These are phyloP conservation scores for Pseudochaenichthys georgianus DNA, from an alignment of 2,797 vertebrate genomes.

Conservation along the genomic window DNA sequence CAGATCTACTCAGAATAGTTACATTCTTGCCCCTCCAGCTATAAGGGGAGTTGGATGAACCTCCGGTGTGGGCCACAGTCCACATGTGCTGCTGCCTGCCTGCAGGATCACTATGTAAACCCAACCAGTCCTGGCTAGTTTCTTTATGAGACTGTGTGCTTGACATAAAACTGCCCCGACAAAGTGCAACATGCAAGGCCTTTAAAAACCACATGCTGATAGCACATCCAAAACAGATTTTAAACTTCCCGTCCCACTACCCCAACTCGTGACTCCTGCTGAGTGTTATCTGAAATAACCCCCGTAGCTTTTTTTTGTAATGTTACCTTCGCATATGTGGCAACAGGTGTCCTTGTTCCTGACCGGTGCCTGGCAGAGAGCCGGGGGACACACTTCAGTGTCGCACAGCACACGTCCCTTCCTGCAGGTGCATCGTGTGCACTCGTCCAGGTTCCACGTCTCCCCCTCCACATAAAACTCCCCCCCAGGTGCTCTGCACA, in stretches of 20 bases:
- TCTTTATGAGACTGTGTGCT: slow-evolving; percentile 75
- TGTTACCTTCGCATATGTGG: slow-evolving; percentile 84
- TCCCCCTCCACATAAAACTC: slow-evolving; percentile 88
- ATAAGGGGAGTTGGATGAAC: slow-evolving; percentile 31
- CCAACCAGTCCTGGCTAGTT: slow-evolving; percentile 71
- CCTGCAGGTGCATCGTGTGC: slow-evolving; percentile 87
- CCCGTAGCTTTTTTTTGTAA: neutral
- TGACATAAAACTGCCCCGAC: slow-evolving; percentile 74
- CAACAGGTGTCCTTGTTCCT: slow-evolving; percentile 86
- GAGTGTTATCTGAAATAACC: slow-evolving; percentile 11
- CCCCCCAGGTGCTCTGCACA: slow-evolving; percentile 86
- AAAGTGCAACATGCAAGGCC: slow-evolving; percentile 58
- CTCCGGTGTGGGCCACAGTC: slow-evolving; percentile 22
- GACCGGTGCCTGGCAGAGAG: slow-evolving; percentile 83
- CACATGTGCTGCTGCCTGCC: slow-evolving; percentile 67
- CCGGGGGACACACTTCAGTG: slow-evolving; percentile 86
- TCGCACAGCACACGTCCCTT: slow-evolving; percentile 87
- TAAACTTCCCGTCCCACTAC: slow-evolving; percentile 13
- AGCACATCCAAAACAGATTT: slow-evolving; percentile 54
- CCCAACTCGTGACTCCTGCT: neutral
- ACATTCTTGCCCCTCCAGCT: slow-evolving; percentile 36
- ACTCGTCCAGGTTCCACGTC: slow-evolving; percentile 89
- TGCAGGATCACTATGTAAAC: slow-evolving; percentile 61
- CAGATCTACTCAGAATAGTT: slow-evolving; percentile 40
- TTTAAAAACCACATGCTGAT: slow-evolving; percentile 69